Base-by-base conservation (phyloP, 1,140 invertebrate species). In the Heterodera schachtii region DNA sequence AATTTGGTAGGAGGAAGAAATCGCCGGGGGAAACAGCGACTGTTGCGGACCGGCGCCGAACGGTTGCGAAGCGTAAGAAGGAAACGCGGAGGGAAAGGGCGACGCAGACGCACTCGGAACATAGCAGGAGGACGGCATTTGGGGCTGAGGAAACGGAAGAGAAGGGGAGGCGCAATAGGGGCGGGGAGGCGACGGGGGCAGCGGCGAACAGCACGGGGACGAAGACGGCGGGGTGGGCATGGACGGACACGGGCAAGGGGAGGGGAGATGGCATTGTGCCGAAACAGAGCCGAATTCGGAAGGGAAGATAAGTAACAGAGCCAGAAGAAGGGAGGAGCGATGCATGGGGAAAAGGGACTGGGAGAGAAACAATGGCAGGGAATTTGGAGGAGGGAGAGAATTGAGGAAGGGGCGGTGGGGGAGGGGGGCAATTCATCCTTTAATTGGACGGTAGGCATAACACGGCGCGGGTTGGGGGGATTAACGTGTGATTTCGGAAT, bases 21-120 rank as follows among this genome's bases (percentile, higher is more conserved):
- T 31, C 57, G 52, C 9, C 16, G 41, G 44, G 6, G 31, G 64
- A 13, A 47, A 13, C 49, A 57, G n/a, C 21, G 21, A 7, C 47
- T 46, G 31, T 49, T 31, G 46, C 16, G 41, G 46, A 19, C 11
- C 49, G 13, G 52, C 16, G 16, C 31, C 31, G 41, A 57, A 19
- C 1, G 74, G 74, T 21, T 76, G 74, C 19, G 74, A 11, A 2
- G 44, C 16, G 66, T 64, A 76, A n/a, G 74, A 66, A 1, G 57
- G 47, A 3, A 64, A 44, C 44, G 74, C 31, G 43, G 49, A 19
- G 19, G 74, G 74, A 8, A 76, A 66, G 46, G 74, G 74, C 57
- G 52, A 76, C 2, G 46, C 13, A 52, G 74, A 75, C 52, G 73
- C 21, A 46, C 46, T 47, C 41, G 11, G 19, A 31, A 66, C 41